These are phyloP conservation scores for Tinea pellionella DNA, from an alignment of 2,888 invertebrate genomes.

Conservation along the genomic window DNA sequence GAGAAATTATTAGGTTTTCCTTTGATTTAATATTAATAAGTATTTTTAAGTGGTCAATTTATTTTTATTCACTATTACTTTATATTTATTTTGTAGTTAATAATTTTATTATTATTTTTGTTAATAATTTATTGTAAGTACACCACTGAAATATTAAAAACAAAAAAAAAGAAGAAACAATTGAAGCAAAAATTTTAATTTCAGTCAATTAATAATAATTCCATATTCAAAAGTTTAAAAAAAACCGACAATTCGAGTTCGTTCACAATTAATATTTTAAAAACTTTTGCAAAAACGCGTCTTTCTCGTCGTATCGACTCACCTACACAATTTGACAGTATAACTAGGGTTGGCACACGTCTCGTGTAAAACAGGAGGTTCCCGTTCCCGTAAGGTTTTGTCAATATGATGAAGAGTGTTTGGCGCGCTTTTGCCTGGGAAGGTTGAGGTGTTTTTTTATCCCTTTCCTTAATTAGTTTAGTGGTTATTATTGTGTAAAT, in stretches of 20 bases:
- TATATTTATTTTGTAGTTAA: neutral
- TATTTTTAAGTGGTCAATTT: neutral
- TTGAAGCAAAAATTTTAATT: neutral
- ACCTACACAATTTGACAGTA: slow-evolving; percentile 11
- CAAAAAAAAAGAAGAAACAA: neutral
- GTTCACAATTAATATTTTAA: neutral
- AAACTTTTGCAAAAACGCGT: slow-evolving; percentile 1
- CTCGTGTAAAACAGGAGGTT: too few species aligned
- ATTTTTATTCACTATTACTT: neutral
- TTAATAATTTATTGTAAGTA: neutral
- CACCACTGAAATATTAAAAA: neutral
- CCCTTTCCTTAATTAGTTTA: too few species aligned
- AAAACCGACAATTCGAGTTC: neutral
- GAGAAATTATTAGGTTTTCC: neutral
- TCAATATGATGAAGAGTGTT: too few species aligned
- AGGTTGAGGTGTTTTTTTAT: too few species aligned
- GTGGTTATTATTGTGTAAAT: too few species aligned
- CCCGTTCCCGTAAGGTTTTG: too few species aligned
- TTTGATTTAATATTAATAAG: neutral
- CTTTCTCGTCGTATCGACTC: neutral
- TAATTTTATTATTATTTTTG: too few species aligned
- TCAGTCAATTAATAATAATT: neutral
- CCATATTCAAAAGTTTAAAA: neutral
- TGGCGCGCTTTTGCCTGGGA: too few species aligned
- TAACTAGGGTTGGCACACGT: neutral